Evolutionary conservation across 2,888 invertebrate species (phyloP), one percentile per base, ranked within the genome.

Genomic region (Allophyes oxyacanthae): DNA sequence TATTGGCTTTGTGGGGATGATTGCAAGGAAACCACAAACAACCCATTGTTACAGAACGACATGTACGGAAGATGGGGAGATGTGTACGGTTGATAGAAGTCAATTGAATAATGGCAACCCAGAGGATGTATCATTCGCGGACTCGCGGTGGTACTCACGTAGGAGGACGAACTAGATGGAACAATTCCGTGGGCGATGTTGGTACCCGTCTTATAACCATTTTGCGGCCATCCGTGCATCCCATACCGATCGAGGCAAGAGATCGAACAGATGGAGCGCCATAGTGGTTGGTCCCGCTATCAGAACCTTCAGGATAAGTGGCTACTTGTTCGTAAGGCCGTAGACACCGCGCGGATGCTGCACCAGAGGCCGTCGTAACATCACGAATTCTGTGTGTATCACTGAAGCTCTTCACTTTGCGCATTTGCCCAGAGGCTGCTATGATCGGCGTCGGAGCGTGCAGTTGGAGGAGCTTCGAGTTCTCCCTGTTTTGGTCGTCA

Each of bases 171-270:
- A 97, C 97, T 91, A 98, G 96, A 93, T 97, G 97, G 86, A 98
- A 96, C 75, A 98, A 94, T 92, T 98, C 98, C 73, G 96, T 96
- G 57, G 98, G 97, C 73, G 98, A 97, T 49, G 97, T 97, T 55
- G 98, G 98, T 75, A 98, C 97, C 82, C 97, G 95, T 79, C 97
- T 94, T 78, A 98, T 97, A 78, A 97, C 97, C 95, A 98, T 95
- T 92, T 97, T 97, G 77, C 96, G 95, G 42, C 98, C 98, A 90
- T 98, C 98, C 37, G 98, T 98, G 65, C 97, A 98, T 30, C 98
- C 98, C 96, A 98, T 96, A 46, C 97, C 97, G 75, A 98, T 97
- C 46, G 97, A 97, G 54, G 97, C 97, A 77, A 97, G 95, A 42
- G 97, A 97, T 67, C 97, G 94, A 66, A 97, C 95, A 30, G 97